phyloP scores from a whole-genome alignment of 2,888 invertebrate genomes.

The Mechanitis messenoides region DNA sequence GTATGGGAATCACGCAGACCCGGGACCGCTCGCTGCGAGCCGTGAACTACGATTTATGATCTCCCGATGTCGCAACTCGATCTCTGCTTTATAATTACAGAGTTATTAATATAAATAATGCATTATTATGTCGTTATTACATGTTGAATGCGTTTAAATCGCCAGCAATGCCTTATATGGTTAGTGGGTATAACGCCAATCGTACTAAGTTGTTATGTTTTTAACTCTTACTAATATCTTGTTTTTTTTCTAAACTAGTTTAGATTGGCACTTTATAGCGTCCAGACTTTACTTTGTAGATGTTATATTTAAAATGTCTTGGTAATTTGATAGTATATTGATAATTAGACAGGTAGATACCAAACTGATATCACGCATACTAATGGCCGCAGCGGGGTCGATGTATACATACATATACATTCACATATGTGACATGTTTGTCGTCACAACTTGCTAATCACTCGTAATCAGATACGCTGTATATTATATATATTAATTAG shows the following conservation, averaged over 20 bases:
- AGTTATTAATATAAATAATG: slow-evolving; percentile 5
- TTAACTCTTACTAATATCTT: neutral
- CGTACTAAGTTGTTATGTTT: neutral
- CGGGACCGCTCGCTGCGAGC: slow-evolving; percentile 4
- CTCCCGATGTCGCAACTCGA: neutral
- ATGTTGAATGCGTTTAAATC: neutral
- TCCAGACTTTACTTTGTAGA: no score
- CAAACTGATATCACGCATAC: no score
- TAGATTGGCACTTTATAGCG: no score
- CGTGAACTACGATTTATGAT: neutral
- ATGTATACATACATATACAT: no score
- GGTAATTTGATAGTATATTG: no score
- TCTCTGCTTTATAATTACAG: neutral
- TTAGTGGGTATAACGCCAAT: neutral
- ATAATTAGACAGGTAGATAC: no score
- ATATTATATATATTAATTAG: no score
- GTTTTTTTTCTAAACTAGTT: neutral
- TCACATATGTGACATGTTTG: no score
- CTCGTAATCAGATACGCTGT: no score
- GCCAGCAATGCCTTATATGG: slow-evolving; percentile 3
- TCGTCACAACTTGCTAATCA: no score
- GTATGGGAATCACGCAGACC: slow-evolving; percentile 4
- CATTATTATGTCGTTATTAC: neutral
- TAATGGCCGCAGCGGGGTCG: no score
- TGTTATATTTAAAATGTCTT: no score